Percentiles rank a stretch among this genome's conserved stretches.
These are phyloP conservation scores for Pogonocichla stellata DNA, from an alignment of 2,113 vertebrate species.

Conservation along the genomic window DNA sequence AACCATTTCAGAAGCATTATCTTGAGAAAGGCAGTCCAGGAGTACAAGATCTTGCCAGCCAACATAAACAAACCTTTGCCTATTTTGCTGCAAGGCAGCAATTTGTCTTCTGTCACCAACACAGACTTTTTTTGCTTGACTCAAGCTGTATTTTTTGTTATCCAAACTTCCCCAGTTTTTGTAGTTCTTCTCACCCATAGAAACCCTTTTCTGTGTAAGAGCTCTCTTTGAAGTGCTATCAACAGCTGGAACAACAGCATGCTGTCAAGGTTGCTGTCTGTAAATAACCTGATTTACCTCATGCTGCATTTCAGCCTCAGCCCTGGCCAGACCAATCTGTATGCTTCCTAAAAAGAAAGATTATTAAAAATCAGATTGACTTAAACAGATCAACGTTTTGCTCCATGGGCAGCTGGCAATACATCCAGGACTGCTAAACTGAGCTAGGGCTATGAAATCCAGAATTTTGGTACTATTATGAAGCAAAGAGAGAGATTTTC, in stretches of 20 bases:
- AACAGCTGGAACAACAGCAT: constrained; percentile 10
- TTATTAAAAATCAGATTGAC: not conserved
- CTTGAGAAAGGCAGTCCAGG: not conserved
- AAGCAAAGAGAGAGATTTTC: not conserved
- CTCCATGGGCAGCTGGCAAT: not conserved
- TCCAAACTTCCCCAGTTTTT: not conserved
- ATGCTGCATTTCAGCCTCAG: not conserved
- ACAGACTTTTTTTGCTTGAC: not conserved
- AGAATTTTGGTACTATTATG: not conserved
- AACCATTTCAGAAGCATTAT: not conserved
- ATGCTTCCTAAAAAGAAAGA: not conserved
- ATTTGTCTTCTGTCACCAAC: not conserved
- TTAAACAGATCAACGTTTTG: not conserved
- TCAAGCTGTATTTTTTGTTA: not conserved
- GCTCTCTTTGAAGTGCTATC: not conserved
- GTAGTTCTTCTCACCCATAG: not conserved
- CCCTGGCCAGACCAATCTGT: not conserved
- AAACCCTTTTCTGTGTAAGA: not conserved
- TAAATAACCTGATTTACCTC: not conserved
- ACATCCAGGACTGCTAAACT: not conserved
- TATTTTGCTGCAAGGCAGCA: not conserved
- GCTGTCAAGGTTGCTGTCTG: not conserved
- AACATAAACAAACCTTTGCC: not conserved
- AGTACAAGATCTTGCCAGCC: not conserved
- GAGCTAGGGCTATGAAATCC: not conserved